A percentile compares a stretch with the other conserved stretches of the same genome.
Conservation (phyloP, 2,888 invertebrate genomes). For the Phragmatobia fuliginosa region DNA sequence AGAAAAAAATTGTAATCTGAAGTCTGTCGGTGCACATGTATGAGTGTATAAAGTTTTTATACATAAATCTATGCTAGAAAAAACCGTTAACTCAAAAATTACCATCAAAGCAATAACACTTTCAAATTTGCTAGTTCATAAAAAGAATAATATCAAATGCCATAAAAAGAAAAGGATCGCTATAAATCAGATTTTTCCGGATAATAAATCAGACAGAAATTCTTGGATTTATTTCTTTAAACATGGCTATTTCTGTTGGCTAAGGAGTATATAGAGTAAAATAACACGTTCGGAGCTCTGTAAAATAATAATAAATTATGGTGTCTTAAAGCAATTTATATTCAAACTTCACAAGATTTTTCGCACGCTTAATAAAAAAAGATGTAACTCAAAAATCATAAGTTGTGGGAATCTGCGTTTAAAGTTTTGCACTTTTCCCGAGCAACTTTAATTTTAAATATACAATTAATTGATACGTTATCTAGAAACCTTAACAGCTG, state of each 20-base stretch:
- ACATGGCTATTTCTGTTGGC: constrained; percentile 41
- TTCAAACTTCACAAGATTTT: background rate
- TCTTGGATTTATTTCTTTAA: constrained; percentile 53
- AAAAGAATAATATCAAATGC: constrained; percentile 45
- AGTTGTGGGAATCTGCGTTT: no score
- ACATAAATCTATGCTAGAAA: background rate
- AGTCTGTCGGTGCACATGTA: background rate
- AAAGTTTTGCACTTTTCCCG: no score
- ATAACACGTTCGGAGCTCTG: background rate
- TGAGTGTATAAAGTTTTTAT: background rate
- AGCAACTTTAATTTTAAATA: no score
- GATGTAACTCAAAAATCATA: no score
- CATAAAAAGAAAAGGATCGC: constrained; percentile 50
- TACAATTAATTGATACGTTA: no score
- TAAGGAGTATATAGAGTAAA: constrained; percentile 23
- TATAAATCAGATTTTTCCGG: constrained; percentile 65
- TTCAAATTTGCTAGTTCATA: constrained; percentile 18
- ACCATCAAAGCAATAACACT: constrained; percentile 7
- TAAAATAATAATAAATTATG: background rate
- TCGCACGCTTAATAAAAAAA: no score
- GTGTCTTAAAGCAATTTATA: background rate
- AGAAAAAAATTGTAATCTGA: background rate
- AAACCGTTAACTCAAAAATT: background rate
- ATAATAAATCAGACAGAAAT: constrained; percentile 61
- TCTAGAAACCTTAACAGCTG: no score